Conservation (phyloP, 37 sponge, comb jelly and placozoan genomes). For the Diacarnus erythraeanus region DNA sequence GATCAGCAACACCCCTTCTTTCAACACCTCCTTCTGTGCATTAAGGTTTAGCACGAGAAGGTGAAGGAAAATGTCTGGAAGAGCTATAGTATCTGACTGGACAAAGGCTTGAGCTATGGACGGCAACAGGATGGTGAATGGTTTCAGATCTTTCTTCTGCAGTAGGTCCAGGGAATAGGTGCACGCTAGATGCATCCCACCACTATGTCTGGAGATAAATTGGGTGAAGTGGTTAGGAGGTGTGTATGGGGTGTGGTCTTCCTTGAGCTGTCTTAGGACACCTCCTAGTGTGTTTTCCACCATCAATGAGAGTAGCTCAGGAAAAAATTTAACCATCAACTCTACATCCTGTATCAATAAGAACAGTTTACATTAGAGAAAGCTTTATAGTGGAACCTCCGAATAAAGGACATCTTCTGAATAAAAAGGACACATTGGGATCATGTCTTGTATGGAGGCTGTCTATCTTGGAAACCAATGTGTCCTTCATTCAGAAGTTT, state of each 20-base stretch:
- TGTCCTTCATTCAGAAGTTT: too few species aligned
- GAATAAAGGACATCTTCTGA: too few species aligned
- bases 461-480: too few species aligned
- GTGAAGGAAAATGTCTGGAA: slow-evolving; percentile 74
- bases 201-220: slow-evolving; percentile 20
- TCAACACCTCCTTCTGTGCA: slow-evolving; percentile 9
- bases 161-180: slow-evolving; percentile 48
- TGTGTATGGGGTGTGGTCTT: slow-evolving; percentile 25
- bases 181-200: slow-evolving; percentile 53
- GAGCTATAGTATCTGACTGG: not conserved
- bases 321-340: slow-evolving; percentile 61
- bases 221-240: slow-evolving; percentile 32
- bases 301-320: slow-evolving; percentile 72
- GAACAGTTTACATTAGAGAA: too few species aligned
- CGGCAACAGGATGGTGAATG: slow-evolving; percentile 45
- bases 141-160: slow-evolving; percentile 55
- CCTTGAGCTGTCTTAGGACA: slow-evolving; percentile 45
- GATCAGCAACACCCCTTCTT: slow-evolving; percentile 15
- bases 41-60: slow-evolving; percentile 33
- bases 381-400: too few species aligned
- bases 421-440: too few species aligned
- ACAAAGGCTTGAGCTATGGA: slow-evolving; percentile 45
- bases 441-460: too few species aligned
- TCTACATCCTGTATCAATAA: slow-evolving; percentile 53
- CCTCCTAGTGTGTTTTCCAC: slow-evolving; percentile 37